Base-by-base conservation (phyloP, 2,888 invertebrate species). In the Nephrotoma appendiculata region DNA sequence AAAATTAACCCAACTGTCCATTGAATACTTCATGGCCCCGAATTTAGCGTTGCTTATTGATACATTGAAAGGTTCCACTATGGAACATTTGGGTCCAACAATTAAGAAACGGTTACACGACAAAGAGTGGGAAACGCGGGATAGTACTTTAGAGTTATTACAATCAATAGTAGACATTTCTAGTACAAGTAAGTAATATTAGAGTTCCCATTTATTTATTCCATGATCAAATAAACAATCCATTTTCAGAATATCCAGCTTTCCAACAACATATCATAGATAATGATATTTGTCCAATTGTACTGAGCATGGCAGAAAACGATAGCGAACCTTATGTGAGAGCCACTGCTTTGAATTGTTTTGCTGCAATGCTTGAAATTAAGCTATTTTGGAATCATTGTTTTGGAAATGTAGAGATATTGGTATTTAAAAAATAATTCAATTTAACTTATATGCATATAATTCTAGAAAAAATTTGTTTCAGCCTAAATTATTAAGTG, bases 311-410 rank as follows among this genome's bases (percentile, higher is more conserved):
- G 89, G 94, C 94, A 0, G 92, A 94, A 87, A 93, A 94, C 88
- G 96, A 96, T 89, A 92, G 92, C 57, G 96, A 96, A 90, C 93
- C 94, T 84, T 97, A 96, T 90, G 96, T 96, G 0, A 93, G 96
- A 87, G 95, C 95, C 2, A 95, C 96, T 0, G 96, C 96, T 0
- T 91, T 96, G 9, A 94, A 93, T 88, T 96, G 96, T 88, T 90
- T 96, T 11, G 93, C 94, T 1, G 93, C 94, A 83, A 94, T 96
- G 90, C 93, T 95, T 83, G 92, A 94, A 89, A 93, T 96, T 86
- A 91, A 93, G 88, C 90, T 92, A 41, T 91, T 96, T 9, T 96
- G 96, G 96, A 94, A 95, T 0, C 92, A 93, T 86, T 91, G 93
- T 85, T 91, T 94, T 31, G 91, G 93, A 41, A 92, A 93, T 87